Percentiles rank a stretch among this genome's conserved stretches.
phyloP scores from a whole-genome alignment of 2,888 invertebrate species.

The Sycophila texana region DNA sequence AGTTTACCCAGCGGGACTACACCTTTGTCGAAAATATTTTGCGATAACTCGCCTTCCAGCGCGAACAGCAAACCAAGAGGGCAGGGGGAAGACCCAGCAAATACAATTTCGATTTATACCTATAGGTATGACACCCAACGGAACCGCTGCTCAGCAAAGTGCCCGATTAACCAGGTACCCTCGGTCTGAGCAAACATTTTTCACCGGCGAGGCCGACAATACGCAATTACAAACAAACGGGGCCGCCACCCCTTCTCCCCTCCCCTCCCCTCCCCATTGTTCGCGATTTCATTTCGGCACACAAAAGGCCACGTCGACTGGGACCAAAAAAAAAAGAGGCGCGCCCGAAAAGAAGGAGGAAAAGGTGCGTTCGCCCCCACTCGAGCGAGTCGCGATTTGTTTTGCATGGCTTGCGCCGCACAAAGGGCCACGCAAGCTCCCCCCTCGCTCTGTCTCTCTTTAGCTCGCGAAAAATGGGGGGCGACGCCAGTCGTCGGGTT shows the following conservation, averaged over 20 bases:
- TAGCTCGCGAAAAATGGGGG: neutral
- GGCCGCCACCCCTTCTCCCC: neutral
- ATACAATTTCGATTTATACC: no score
- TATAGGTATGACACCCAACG: no score
- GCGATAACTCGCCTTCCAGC: no score
- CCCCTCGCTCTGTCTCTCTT: conserved; percentile 3
- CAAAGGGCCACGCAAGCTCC: neutral
- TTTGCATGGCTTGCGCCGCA: conserved; percentile 27
- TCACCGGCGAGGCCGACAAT: no score
- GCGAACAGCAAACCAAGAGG: no score
- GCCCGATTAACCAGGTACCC: no score
- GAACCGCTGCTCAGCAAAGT: no score
- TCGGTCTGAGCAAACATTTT: no score
- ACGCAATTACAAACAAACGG: conserved; percentile 25
- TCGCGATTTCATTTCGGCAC: conserved; percentile 24
- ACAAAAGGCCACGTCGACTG: conserved; percentile 16
- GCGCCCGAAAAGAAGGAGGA: neutral
- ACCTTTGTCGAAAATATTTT: no score
- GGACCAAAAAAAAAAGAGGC: neutral
- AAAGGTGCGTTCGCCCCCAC: neutral
- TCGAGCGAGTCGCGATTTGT: conserved; percentile 27
- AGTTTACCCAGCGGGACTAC: no score
- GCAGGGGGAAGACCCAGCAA: no score
- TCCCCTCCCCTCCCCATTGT: neutral
- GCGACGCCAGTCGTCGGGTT: no score